Conservation (phyloP, 2,888 invertebrate species). For the Mesoligia furuncula region DNA sequence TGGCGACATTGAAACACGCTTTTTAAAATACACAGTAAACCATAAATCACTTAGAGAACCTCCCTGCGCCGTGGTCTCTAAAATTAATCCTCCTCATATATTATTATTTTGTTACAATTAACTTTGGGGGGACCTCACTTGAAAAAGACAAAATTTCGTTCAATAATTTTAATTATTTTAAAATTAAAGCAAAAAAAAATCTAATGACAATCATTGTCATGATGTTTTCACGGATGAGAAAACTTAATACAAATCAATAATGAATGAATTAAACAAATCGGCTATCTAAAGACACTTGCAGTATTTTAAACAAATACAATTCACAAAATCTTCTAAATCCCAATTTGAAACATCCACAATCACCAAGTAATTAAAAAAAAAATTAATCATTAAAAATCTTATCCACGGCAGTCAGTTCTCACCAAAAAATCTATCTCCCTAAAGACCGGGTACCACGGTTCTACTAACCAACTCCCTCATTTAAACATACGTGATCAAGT, state of each 20-base stretch:
- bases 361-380: not conserved
- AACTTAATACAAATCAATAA: not conserved
- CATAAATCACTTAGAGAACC: conserved; percentile 54
- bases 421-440: not conserved
- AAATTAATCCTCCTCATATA: conserved; percentile 55
- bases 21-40: conserved; percentile 51
- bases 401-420: not conserved
- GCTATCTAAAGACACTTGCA: not conserved
- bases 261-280: not conserved
- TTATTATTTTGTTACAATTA: conserved; percentile 63
- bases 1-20: conserved; percentile 46
- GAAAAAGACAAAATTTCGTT: conserved; percentile 7
- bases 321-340: not conserved
- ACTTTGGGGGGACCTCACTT: conserved; percentile 53
- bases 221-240: not conserved
- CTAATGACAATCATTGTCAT: conserved; percentile 12
- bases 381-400: not conserved
- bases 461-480: not conserved
- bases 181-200: not conserved
- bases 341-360: conserved; percentile 1
- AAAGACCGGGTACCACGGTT: conserved; percentile 2
- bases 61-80: conserved; percentile 55
- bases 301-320: not conserved
- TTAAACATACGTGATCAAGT: conserved; percentile 32
- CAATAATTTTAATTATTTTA: not conserved